These are phyloP conservation scores for Crossaster papposus DNA, from an alignment of 53 echinoderm and acorn worm genomes.

Conservation along the genomic window DNA sequence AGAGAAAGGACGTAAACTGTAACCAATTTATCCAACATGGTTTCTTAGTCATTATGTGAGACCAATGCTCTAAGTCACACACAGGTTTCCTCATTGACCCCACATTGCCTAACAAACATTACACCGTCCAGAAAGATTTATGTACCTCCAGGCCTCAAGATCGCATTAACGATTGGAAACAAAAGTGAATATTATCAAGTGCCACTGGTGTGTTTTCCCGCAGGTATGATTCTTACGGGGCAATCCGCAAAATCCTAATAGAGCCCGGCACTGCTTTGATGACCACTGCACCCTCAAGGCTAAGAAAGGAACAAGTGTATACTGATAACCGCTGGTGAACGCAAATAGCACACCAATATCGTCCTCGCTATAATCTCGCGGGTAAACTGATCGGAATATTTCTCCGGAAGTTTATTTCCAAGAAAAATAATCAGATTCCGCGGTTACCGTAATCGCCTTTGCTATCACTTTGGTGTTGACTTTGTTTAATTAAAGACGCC, in stretches of 20 bases:
- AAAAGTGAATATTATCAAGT: background rate
- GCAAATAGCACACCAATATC: background rate
- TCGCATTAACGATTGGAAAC: background rate
- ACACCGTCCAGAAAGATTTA: background rate
- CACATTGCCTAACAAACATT: too few species aligned
- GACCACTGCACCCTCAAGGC: background rate
- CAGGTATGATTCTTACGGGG: background rate
- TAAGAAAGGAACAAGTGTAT: background rate
- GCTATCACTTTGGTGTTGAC: background rate
- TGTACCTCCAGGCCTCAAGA: background rate
- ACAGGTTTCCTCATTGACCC: too few species aligned
- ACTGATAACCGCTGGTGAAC: background rate
- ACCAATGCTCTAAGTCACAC: too few species aligned
- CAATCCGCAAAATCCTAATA: background rate
- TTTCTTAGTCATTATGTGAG: too few species aligned
- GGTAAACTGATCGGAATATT: background rate
- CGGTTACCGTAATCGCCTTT: constrained; percentile 1
- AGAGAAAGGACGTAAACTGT: too few species aligned
- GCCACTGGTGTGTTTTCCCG: background rate
- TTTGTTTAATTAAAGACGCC: background rate
- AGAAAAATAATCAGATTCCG: background rate
- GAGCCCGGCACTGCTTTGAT: background rate
- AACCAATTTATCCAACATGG: too few species aligned
- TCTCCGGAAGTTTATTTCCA: background rate
- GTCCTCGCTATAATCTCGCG: background rate